These are phyloP conservation scores for Bucco capensis DNA, from an alignment of 2,113 vertebrate genomes.

Conservation along the genomic window DNA sequence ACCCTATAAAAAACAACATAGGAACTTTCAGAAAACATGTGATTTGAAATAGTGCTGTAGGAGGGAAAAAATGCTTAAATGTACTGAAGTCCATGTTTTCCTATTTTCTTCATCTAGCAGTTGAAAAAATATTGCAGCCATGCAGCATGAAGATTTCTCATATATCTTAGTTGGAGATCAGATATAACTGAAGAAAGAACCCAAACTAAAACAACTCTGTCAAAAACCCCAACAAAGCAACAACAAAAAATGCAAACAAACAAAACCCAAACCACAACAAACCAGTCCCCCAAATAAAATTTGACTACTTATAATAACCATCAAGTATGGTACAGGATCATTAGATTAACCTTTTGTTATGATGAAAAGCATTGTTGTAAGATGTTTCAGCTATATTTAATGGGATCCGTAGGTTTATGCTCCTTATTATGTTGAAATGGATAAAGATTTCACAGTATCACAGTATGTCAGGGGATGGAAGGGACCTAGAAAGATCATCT, in stretches of 20 bases:
- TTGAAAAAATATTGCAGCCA: not conserved
- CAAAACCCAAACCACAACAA: not conserved
- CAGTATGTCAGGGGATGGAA: no score
- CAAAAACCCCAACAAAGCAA: not conserved
- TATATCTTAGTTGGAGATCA: not conserved
- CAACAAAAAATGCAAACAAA: not conserved
- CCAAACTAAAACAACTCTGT: not conserved
- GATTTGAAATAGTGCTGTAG: not conserved
- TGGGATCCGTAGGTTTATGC: not conserved
- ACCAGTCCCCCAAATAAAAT: not conserved
- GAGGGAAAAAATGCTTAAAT: not conserved
- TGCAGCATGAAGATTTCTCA: not conserved
- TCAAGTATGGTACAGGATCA: not conserved
- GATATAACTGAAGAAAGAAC: not conserved
- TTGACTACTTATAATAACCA: not conserved
- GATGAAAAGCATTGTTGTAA: not conserved
- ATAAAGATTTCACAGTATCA: constrained; percentile 26
- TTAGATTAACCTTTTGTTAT: constrained; percentile 40
- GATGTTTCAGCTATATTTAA: constrained; percentile 39
- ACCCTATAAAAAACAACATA: not conserved
- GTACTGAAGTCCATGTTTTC: not conserved
- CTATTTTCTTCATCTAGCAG: not conserved
- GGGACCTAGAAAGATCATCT: no score
- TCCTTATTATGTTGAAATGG: not conserved
- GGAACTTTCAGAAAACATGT: not conserved